Base-by-base conservation (phyloP, 2,797 vertebrate genomes). In the Gymnopithys bicolor region DNA sequence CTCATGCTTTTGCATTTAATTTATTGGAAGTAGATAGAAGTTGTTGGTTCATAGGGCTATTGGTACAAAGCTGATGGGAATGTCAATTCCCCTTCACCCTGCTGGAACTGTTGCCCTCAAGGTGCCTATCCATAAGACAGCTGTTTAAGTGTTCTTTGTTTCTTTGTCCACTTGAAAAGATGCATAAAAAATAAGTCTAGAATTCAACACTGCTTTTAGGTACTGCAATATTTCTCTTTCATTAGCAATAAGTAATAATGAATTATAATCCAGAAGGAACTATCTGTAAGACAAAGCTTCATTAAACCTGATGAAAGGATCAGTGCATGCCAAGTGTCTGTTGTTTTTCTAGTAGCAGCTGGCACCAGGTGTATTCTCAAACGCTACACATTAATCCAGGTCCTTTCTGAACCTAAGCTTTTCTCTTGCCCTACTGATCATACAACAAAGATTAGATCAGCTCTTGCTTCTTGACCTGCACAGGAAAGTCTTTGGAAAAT, bases 361-460 rank as follows among this genome's bases (percentile, higher is more conserved):
- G 84, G 70, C 67, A 95, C 67, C 90, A 93, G 83, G 80, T 95
- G 77, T 70, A 70, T 79, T 84, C 59, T 93, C 51, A 90, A 95
- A 89, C 52, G 41, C 37, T 86, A 23, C 15, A 56, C 8, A 69
- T 84, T 73, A 93, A 86, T 93, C 48, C 43, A 56, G 23, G 23
- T 69, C 45, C 9, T 88, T 95, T 78, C 76, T 84, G 48, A 83
- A 87, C 19, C 13, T n/a, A 18, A 56, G 25, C 13, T 75, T 84
- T 69, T 76, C 33, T 84, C 76, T 83, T 69, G 56, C 46, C 56
- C 70, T 77, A 17, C 13, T 56, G 56, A n/a, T 84, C 11, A 0
- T 39, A 55, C 9, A 23, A 56, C 3, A 22, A 84, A 22, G 10
- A 67, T 91, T 41, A 73, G 33, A 91, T 86, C 51, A 81, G 39